Conservation (phyloP, 1,140 invertebrate species). For the Stenopsyche tienmushanensis region DNA sequence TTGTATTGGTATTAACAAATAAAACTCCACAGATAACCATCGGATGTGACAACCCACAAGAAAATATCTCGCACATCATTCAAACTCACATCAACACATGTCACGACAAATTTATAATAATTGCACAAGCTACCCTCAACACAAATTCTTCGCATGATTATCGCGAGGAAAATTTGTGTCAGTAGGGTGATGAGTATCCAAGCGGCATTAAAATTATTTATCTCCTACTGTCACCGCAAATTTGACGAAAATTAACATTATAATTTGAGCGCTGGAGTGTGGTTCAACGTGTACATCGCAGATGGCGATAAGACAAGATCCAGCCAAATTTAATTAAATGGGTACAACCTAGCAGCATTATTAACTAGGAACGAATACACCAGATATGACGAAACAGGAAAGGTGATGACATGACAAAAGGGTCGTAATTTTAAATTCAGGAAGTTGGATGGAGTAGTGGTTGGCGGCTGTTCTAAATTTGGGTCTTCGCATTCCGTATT, state of each 20-base stretch:
- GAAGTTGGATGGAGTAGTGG: background rate
- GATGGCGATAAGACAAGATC: conserved; percentile 22
- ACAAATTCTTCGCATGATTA: no score
- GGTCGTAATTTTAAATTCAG: background rate
- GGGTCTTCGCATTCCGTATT: no score
- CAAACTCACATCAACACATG: no score
- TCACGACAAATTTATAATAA: no score
- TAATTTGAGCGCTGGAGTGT: background rate
- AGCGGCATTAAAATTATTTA: conserved; percentile 9
- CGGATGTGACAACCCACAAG: no score
- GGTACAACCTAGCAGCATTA: background rate
- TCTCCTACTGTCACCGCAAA: conserved; percentile 18
- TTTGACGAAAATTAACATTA: conserved; percentile 29
- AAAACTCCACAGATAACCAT: no score
- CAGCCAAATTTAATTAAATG: conserved; percentile 20
- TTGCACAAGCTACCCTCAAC: no score
- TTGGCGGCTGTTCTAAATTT: no score
- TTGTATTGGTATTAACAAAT: no score
- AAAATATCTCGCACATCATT: no score
- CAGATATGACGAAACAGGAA: background rate
- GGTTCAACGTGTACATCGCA: background rate
- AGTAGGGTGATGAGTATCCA: background rate
- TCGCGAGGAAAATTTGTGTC: no score
- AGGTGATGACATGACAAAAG: background rate
- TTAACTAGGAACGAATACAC: background rate